phyloP scores from a whole-genome alignment of 2,888 invertebrate genomes.

The Alitta virens region DNA sequence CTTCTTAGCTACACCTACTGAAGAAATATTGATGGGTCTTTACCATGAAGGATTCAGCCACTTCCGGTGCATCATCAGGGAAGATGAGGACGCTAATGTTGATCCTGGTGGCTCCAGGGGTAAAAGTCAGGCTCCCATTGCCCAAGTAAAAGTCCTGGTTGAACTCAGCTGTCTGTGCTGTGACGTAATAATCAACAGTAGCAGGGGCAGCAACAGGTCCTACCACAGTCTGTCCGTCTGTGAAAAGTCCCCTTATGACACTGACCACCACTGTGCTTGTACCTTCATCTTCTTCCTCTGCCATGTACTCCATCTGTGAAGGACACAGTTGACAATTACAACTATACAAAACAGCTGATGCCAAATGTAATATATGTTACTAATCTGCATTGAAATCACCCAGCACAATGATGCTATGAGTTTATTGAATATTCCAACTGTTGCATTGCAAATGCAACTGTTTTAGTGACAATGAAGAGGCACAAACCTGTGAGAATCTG shows the following conservation, averaged over 20 bases:
- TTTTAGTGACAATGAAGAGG: too few species aligned
- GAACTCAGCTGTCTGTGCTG: constrained; percentile 30
- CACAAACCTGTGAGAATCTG: constrained; percentile 45
- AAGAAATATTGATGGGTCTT: too few species aligned
- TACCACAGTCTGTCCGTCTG: constrained; percentile 36
- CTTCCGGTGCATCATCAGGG: constrained; percentile 44
- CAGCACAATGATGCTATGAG: too few species aligned
- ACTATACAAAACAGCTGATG: too few species aligned
- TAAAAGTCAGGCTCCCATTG: constrained; percentile 41
- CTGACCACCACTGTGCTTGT: constrained; percentile 28
- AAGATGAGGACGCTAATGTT: constrained; percentile 39
- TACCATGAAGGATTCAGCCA: constrained; percentile 35
- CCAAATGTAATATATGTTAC: too few species aligned
- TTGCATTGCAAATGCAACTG: too few species aligned
- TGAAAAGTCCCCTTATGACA: constrained; percentile 41
- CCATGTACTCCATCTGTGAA: constrained; percentile 41
- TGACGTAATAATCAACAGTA: constrained; percentile 36
- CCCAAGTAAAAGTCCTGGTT: constrained; percentile 37
- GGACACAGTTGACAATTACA: too few species aligned
- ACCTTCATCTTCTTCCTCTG: constrained; percentile 41
- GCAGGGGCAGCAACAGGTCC: constrained; percentile 38
- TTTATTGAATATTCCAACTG: too few species aligned
- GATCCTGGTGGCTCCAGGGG: constrained; percentile 30
- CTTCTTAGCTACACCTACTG: too few species aligned
- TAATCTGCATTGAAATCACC: too few species aligned